These are phyloP conservation scores for Lasiurus cinereus DNA, from an alignment of 2,113 vertebrate species.

Conservation along the genomic window DNA sequence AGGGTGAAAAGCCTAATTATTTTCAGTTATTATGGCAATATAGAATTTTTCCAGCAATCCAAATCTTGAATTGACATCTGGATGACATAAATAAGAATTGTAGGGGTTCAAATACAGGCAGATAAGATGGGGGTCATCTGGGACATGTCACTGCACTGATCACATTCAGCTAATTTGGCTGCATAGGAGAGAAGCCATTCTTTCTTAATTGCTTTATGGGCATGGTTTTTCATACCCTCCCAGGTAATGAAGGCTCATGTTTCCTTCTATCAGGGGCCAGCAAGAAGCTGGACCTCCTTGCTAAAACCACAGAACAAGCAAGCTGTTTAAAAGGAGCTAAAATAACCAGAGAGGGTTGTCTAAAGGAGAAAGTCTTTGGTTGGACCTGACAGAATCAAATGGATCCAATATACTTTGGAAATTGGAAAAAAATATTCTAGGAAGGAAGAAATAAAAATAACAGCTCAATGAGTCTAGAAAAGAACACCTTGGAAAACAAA, in stretches of 20 bases:
- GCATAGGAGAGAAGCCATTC: background rate
- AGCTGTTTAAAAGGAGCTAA: background rate
- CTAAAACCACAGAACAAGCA: conserved; percentile 22
- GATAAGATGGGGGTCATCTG: background rate
- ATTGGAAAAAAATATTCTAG: conserved; percentile 12
- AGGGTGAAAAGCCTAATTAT: conserved; percentile 27
- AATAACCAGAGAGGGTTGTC: background rate
- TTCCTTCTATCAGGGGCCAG: background rate
- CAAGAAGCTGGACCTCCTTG: background rate
- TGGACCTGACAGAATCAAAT: background rate
- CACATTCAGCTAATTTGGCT: background rate
- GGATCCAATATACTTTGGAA: background rate
- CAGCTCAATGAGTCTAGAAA: background rate
- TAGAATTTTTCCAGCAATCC: background rate
- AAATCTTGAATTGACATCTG: conserved; percentile 45
- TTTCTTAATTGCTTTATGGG: background rate
- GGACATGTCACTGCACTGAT: background rate
- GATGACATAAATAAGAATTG: conserved; percentile 14
- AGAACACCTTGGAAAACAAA: conserved; percentile 36
- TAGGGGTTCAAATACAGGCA: conserved; percentile 6
- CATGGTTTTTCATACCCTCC: conserved; percentile 32
- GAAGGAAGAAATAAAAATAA: conserved; percentile 35
- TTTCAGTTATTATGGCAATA: conserved; percentile 24
- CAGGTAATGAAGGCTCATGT: background rate
- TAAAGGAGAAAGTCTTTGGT: background rate